phyloP scores from a whole-genome alignment of 2,888 invertebrate species.

The Dyspetes luteomarginatus region DNA sequence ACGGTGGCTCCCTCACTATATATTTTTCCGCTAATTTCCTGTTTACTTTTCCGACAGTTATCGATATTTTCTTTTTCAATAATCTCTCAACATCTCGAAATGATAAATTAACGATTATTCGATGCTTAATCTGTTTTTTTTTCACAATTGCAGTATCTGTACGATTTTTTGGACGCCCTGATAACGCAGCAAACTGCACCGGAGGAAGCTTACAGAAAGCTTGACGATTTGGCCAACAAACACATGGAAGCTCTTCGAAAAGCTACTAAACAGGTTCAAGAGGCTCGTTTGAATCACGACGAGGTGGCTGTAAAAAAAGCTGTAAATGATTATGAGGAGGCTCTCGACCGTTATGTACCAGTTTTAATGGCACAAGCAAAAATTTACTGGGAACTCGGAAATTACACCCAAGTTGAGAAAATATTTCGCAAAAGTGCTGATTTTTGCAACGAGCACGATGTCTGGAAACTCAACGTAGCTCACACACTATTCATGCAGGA shows the following conservation, averaged over 20 bases:
- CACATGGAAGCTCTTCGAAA: slow-evolving; percentile 95
- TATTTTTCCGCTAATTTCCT: neutral
- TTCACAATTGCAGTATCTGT: slow-evolving; percentile 88
- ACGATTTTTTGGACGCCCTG: slow-evolving; percentile 97
- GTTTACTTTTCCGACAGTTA: too few species aligned
- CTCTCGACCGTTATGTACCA: slow-evolving; percentile 96
- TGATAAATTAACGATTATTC: neutral
- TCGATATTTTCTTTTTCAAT: too few species aligned
- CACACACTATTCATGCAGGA: slow-evolving; percentile 99
- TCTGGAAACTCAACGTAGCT: slow-evolving; percentile 98
- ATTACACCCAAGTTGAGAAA: slow-evolving; percentile 97
- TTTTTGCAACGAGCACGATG: slow-evolving; percentile 98
- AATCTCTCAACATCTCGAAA: neutral
- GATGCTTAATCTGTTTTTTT: neutral
- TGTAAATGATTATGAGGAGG: slow-evolving; percentile 95
- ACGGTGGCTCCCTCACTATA: neutral
- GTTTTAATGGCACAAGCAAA: slow-evolving; percentile 99
- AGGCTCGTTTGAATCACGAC: slow-evolving; percentile 94
- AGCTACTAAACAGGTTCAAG: slow-evolving; percentile 97
- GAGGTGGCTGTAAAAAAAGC: slow-evolving; percentile 95
- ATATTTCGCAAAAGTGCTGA: slow-evolving; percentile 98
- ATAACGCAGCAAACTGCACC: slow-evolving; percentile 99
- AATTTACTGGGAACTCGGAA: slow-evolving; percentile 98
- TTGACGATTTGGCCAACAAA: slow-evolving; percentile 96
- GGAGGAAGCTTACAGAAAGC: slow-evolving; percentile 97